Percentiles rank a stretch among this genome's conserved stretches.
Conservation (phyloP, 2,888 invertebrate genomes). For the Blastobasis adustella region DNA sequence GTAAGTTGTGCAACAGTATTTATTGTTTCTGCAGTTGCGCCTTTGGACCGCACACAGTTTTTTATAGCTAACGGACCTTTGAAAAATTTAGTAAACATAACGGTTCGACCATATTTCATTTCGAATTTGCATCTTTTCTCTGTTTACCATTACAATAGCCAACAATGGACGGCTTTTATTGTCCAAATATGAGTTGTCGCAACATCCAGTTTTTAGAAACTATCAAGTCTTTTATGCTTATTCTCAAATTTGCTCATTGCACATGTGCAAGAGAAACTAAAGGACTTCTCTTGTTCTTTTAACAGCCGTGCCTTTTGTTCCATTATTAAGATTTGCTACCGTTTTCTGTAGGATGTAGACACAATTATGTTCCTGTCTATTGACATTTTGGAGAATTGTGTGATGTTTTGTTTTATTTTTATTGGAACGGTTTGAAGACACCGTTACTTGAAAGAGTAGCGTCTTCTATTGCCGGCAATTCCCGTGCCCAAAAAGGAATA, state of each 20-base stretch:
- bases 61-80: conserved; percentile 53
- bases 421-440: too few relatives aligned
- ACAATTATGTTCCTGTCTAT: too few relatives aligned
- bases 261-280: conserved; percentile 35
- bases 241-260: conserved; percentile 23
- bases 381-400: too few relatives aligned
- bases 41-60: conserved; percentile 31
- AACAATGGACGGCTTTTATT: conserved; percentile 37
- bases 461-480: too few relatives aligned
- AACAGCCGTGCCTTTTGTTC: conserved; percentile 30
- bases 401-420: too few relatives aligned
- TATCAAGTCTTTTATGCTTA: conserved; percentile 17
- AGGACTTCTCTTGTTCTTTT: conserved; percentile 11
- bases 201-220: conserved; percentile 25
- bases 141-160: conserved; percentile 49
- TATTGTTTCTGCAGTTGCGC: conserved; percentile 35
- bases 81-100: conserved; percentile 62
- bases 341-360: conserved; percentile 8
- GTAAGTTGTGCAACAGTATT: conserved; percentile 53
- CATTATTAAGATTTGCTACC: conserved; percentile 17
- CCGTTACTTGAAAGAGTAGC: too few relatives aligned
- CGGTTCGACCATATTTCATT: conserved; percentile 33
- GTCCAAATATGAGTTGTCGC: conserved; percentile 19
- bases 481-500: too few relatives aligned
- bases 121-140: conserved; percentile 55